Conservation (phyloP, 1,140 invertebrate species). For the Oedothorax gibbosus region DNA sequence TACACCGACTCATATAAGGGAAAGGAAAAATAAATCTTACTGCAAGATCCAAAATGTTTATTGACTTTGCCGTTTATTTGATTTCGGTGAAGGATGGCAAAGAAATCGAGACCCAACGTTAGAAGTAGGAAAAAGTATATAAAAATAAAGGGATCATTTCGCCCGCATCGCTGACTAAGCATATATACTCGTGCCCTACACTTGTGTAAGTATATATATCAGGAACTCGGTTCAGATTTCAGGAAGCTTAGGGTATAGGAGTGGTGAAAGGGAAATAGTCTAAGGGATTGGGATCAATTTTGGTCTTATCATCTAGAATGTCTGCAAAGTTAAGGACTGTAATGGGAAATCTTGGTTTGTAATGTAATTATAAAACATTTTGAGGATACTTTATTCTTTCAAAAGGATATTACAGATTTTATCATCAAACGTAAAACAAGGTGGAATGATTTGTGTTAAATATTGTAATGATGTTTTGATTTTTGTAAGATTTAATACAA, state of each 20-base stretch:
- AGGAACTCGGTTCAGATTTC: conserved; percentile 41
- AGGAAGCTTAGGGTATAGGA: conserved; percentile 14
- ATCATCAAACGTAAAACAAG: too few relatives aligned
- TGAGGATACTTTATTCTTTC: too few relatives aligned
- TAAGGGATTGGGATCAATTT: not conserved
- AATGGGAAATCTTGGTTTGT: too few relatives aligned
- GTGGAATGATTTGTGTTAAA: too few relatives aligned
- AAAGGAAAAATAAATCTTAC: too few relatives aligned
- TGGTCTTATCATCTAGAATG: too few relatives aligned
- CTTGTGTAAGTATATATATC: conserved; percentile 44
- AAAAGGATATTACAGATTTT: too few relatives aligned
- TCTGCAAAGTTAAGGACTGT: too few relatives aligned
- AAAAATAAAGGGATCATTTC: conserved; percentile 51
- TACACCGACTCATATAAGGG: too few relatives aligned
- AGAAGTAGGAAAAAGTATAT: not conserved
- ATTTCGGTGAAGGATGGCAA: conserved; percentile 36
- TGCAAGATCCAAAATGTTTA: conserved; percentile 46
- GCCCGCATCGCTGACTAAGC: conserved; percentile 30
- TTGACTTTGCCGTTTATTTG: conserved; percentile 58
- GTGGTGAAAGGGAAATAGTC: conserved; percentile 21
- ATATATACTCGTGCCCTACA: conserved; percentile 24
- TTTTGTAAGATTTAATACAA: too few relatives aligned
- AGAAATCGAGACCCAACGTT: not conserved
- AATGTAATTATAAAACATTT: too few relatives aligned
- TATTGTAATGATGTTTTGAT: too few relatives aligned